These are phyloP conservation scores for Benitochromis conjunctus DNA, from an alignment of 2,113 vertebrate species.

Conservation along the genomic window DNA sequence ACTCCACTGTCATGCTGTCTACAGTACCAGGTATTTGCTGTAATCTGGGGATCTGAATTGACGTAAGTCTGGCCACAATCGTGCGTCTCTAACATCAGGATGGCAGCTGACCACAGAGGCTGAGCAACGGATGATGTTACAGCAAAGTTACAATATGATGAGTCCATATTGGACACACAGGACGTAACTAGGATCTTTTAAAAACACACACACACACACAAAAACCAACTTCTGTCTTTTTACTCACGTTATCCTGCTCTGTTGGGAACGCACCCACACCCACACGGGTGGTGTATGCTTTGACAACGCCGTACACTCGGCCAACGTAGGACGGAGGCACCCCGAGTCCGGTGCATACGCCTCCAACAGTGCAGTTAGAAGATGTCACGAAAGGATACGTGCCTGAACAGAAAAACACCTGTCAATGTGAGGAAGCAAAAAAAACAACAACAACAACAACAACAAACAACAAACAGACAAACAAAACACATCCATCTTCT, in stretches of 20 bases:
- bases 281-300: slow-evolving; percentile 79
- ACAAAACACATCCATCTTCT: not conserved
- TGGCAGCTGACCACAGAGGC: not conserved
- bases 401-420: slow-evolving; percentile 36
- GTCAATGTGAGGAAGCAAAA: not conserved
- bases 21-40: not conserved
- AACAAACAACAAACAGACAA: not conserved
- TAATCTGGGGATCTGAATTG: not conserved
- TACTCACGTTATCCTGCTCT: slow-evolving; percentile 78
- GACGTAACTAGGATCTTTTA: not conserved
- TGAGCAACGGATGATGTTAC: not conserved
- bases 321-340: slow-evolving; percentile 75
- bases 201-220: not conserved
- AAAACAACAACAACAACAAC: not conserved
- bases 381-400: slow-evolving; percentile 83
- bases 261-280: slow-evolving; percentile 81
- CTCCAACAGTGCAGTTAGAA: slow-evolving; percentile 80
- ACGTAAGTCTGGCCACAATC: not conserved
- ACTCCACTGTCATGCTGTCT: not conserved
- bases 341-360: slow-evolving; percentile 80
- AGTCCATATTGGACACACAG: not conserved
- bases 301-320: slow-evolving; percentile 79
- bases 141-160: not conserved
- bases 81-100: not conserved
- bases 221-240: not conserved